These are phyloP conservation scores for Hemichromis elongatus DNA, from an alignment of 2,113 vertebrate genomes.

Conservation along the genomic window DNA sequence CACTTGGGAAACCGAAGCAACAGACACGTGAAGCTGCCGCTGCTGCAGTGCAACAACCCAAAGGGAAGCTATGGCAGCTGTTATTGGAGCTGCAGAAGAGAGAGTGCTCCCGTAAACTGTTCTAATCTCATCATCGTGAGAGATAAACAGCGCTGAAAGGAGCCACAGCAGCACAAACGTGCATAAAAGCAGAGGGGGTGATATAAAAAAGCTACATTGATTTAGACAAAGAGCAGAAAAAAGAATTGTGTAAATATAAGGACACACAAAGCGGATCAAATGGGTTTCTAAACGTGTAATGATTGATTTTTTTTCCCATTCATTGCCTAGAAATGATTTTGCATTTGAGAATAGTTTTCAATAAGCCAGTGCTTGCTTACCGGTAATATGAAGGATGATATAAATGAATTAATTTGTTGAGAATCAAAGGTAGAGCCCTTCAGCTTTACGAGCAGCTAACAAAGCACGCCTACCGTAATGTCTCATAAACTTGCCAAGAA, in stretches of 20 bases:
- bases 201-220: conserved; percentile 60
- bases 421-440: conserved; percentile 1
- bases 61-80: conserved; percentile 30
- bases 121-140: conserved; percentile 56
- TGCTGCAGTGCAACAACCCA: conserved; percentile 24
- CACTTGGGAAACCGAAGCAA: conserved; percentile 47
- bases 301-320: conserved; percentile 50
- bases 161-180: conserved; percentile 28
- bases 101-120: conserved; percentile 40
- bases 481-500: background rate
- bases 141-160: conserved; percentile 38
- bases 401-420: conserved; percentile 13
- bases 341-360: conserved; percentile 42
- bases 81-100: conserved; percentile 29
- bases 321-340: conserved; percentile 25
- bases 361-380: conserved; percentile 27
- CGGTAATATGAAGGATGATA: conserved; percentile 32
- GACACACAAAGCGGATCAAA: conserved; percentile 42
- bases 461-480: background rate
- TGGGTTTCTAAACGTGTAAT: conserved; percentile 63
- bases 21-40: conserved; percentile 25
- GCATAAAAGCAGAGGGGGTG: conserved; percentile 7
- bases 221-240: conserved; percentile 65
- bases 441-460: background rate
- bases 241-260: conserved; percentile 58